Base-by-base conservation (phyloP, 2,113 vertebrate species). In the Takifugu bimaculatus region DNA sequence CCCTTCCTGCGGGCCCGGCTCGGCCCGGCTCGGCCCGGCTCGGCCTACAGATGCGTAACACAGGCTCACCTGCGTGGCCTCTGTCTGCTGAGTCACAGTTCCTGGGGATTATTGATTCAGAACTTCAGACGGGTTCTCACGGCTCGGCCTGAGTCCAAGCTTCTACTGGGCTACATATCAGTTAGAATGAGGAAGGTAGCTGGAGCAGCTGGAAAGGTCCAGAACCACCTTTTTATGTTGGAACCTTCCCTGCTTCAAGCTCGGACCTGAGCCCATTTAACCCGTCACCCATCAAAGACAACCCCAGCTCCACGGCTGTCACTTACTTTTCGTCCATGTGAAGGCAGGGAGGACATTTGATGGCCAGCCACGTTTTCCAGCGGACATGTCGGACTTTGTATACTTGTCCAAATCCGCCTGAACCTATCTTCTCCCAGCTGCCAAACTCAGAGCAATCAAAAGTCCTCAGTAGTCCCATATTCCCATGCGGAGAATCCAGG, bases 311-410 rank as follows among this genome's bases (percentile, higher is more conserved):
- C 73, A 26, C 54, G 60, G 59, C 63, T 71, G 65, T 1, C 25
- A 79, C 94, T 94, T 88, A 98, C 96, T 96, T 97, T 63, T 96
- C 94, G 68, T 97, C 96, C 88, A 95, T 90, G 81, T 97, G 96
- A 60, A 94, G 93, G 77, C 94, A 95, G 50, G 96, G 96, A 63
- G 96, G 96, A 55, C 95, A 98, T 88, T 98, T 98, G 89, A 98
- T 94, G 69, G 96, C 96, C 81, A 98, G 93, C 91, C 94, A 96
- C 6, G 96, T 98, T 90, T 98, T 97, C 96, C 96, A 98, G 89
- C 95, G 92, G 51, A 95, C 86, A 32, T 98, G 96, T 61, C 95
- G 94, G 67, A 97, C 95, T 85, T 98, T 98, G 78, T 98, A 98
- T 74, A 98, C 96, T 88, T 98, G 96, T 74, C 96, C 96, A 85